phyloP scores from a whole-genome alignment of 1,140 invertebrate genomes.

The Triops longicaudatus region DNA sequence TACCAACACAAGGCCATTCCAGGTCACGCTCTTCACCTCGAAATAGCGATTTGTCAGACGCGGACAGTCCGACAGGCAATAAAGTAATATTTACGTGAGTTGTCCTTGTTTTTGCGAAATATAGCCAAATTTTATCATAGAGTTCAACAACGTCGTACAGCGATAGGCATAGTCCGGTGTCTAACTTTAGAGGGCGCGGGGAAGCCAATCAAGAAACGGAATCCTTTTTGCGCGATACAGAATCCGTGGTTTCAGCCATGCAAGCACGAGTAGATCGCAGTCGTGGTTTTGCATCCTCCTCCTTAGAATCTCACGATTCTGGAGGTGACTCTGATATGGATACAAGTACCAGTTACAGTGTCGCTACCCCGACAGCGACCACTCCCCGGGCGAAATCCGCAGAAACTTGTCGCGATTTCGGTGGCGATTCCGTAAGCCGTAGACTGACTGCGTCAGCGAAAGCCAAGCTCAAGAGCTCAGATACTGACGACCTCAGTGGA shows the following conservation, averaged over 20 bases:
- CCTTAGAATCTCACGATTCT: constrained; percentile 34
- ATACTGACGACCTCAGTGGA: constrained; percentile 18
- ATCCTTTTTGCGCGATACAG: constrained; percentile 45
- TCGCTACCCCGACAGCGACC: constrained; percentile 26
- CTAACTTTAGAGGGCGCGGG: constrained; percentile 34
- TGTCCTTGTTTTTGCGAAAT: neutral
- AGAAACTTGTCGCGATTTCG: neutral
- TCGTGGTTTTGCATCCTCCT: constrained; percentile 30
- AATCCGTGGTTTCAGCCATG: constrained; percentile 47
- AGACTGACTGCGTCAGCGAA: constrained; percentile 30
- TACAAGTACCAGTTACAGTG: constrained; percentile 34
- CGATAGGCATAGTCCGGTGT: neutral
- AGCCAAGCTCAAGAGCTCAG: constrained; percentile 30
- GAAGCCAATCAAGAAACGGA: constrained; percentile 46
- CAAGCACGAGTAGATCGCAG: constrained; percentile 33
- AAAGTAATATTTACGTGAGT: constrained; percentile 22
- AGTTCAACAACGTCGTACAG: neutral
- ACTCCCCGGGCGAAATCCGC: neutral
- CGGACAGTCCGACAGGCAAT: constrained; percentile 29
- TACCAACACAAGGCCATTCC: constrained; percentile 25
- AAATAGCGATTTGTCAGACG: constrained; percentile 31
- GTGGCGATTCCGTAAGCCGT: neutral
- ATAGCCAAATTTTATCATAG: neutral
- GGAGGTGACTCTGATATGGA: constrained; percentile 37
- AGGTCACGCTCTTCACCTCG: constrained; percentile 30